Evolutionary conservation across 2,888 invertebrate genomes (phyloP).

Genomic region (Aphidius colemani): DNA sequence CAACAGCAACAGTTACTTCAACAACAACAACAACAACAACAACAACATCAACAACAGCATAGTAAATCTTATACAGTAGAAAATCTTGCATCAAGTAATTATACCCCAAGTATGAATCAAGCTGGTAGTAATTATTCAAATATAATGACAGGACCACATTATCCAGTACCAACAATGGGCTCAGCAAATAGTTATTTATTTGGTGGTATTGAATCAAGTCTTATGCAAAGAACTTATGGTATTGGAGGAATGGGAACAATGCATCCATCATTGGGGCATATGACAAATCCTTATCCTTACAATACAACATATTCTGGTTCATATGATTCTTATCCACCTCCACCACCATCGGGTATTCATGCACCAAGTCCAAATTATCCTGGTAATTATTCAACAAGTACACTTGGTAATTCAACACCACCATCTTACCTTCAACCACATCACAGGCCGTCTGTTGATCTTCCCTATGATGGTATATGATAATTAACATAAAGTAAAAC

Average conservation of each 20-base stretch:
- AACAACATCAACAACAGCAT: conserved; percentile 49
- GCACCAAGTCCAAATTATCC: conserved; percentile 75
- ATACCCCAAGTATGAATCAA: conserved; percentile 55
- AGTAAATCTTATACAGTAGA: conserved; percentile 60
- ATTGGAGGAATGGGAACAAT: conserved; percentile 54
- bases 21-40: conserved; percentile 43
- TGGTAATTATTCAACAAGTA: conserved; percentile 45
- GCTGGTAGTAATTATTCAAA: conserved; percentile 55
- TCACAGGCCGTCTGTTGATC: conserved; percentile 57
- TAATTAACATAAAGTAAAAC: conserved; percentile 50
- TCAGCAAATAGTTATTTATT: conserved; percentile 56
- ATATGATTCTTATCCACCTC: conserved; percentile 60
- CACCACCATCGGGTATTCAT: conserved; percentile 63
- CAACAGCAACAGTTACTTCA: conserved; percentile 33
- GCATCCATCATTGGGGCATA: conserved; percentile 49
- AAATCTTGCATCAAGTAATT: conserved; percentile 59
- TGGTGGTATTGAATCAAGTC: conserved; percentile 54
- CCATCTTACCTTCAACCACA: conserved; percentile 55
- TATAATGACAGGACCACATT: conserved; percentile 58
- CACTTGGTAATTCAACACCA: conserved; percentile 47
- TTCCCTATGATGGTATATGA: conserved; percentile 59
- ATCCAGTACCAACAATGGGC: conserved; percentile 55
- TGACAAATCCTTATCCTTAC: conserved; percentile 52
- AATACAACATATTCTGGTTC: conserved; percentile 56
- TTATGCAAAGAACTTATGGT: conserved; percentile 56